Evolutionary conservation across 2,888 invertebrate species (phyloP).

Genomic region (Oxyteleia sp.): DNA sequence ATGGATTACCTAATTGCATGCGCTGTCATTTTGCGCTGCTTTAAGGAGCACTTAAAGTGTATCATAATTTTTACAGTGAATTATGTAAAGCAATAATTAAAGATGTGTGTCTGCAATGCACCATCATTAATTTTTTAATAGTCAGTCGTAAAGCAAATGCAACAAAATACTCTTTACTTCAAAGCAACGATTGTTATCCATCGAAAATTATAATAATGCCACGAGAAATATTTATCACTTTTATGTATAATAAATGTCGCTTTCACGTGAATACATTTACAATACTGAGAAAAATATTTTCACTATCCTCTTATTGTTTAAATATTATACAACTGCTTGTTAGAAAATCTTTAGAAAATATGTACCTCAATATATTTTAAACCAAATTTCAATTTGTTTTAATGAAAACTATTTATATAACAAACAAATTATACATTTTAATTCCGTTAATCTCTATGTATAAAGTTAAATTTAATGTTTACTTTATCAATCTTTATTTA

Average conservation of each 20-base stretch:
- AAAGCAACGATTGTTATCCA: constrained; percentile 4
- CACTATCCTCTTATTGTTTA: no score
- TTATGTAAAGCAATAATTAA: constrained; percentile 25
- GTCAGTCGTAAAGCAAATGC: constrained; percentile 20
- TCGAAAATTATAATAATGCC: constrained; percentile 6
- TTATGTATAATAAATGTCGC: constrained; percentile 11
- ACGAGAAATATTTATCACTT: background rate
- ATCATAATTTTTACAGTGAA: constrained; percentile 6
- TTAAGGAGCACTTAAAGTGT: constrained; percentile 2
- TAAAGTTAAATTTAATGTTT: no score
- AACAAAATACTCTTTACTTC: constrained; percentile 17
- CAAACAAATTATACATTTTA: no score
- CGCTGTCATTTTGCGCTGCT: background rate
- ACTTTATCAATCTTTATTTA: no score
- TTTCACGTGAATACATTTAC: no score
- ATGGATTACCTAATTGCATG: background rate
- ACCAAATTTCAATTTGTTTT: no score
- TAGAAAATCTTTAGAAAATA: no score
- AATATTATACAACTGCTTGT: no score
- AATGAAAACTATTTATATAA: no score
- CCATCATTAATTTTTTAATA: constrained; percentile 36
- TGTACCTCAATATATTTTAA: no score
- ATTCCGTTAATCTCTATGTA: no score
- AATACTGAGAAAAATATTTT: no score
- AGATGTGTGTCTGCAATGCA: constrained; percentile 3